Base-by-base conservation (phyloP, 1,140 invertebrate species). In the Caenorhabditis inopinata region DNA sequence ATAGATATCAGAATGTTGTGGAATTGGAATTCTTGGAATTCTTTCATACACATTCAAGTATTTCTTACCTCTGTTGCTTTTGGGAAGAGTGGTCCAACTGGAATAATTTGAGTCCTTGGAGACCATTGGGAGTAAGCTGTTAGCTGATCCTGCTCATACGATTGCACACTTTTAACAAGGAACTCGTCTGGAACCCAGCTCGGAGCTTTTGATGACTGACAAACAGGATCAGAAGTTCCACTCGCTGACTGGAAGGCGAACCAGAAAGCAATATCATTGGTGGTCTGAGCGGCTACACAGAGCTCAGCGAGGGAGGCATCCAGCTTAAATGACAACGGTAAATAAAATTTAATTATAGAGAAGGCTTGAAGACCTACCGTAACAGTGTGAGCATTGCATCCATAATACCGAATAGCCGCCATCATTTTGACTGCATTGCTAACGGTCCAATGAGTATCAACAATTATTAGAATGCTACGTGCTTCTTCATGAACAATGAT, bases 71-170 rank as follows among this genome's bases (percentile, higher is more conserved):
- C 76, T 29, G 53, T 53, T 14, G 76, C 76, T 12, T 62, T 58
- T 32, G 76, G 76, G 51, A 78, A 78, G 16, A 78, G 32, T 12
- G 76, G 76, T 45, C 76, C 76, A 25, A 49, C 32, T 45, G 76
- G 76, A 47, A 78, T 78, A 18, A 51, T 27, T 32, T 78, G 76
- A 45, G 76, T 78, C 21, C 47, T 78, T 16, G 76, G 76, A 62
- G 49, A 29, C 76, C 76, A 78, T 78, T 78, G 49, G 5, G 76
- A 62, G 48, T 76, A 49, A 11, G 46, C 38, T 35, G 53, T 27
- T 42, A 68, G 38, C n/a, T 68, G 58, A 38, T 68, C 58, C 23
- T 68, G 58, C 9, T 68, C 58, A 38, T 68, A 68, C 0, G 58
- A 68, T 68, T 58, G 53, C n/a, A 47, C 48, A 76, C 48, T 76